phyloP scores from a whole-genome alignment of 1,140 invertebrate species.

The Ceratina japonica region DNA sequence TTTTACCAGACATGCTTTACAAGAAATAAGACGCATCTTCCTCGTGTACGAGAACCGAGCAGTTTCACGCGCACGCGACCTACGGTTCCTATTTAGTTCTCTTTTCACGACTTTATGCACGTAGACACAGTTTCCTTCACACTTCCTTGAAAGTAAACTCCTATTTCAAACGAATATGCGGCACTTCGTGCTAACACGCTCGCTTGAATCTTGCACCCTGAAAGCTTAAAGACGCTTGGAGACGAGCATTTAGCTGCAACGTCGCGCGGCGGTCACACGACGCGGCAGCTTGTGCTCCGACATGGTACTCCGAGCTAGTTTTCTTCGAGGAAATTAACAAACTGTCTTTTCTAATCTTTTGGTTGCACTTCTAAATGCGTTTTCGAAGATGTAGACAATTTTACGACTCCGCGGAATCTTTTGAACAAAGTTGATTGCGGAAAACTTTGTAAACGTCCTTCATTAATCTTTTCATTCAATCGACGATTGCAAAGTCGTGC shows the following conservation, averaged over 20 bases:
- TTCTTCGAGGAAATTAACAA: too few species aligned
- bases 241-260: constrained; percentile 38
- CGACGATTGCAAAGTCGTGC: neutral
- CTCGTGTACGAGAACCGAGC: neutral
- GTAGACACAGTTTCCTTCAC: neutral
- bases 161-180: neutral
- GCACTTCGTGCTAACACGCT: neutral
- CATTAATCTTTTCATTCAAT: neutral
- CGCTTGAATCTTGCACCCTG: neutral
- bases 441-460: neutral
- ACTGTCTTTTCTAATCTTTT: too few species aligned
- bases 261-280: constrained; percentile 49
- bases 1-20: neutral
- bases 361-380: too few species aligned
- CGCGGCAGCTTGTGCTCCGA: constrained; percentile 31
- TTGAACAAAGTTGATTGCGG: neutral
- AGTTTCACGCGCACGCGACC: constrained; percentile 24
- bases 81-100: constrained; percentile 44
- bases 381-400: too few species aligned
- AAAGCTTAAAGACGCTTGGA: neutral
- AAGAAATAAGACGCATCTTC: neutral
- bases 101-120: constrained; percentile 1
- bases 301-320: neutral
- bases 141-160: neutral
- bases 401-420: too few species aligned